Percentiles rank a stretch among this genome's conserved stretches.
Evolutionary conservation across 2,113 vertebrate species (phyloP).

Genomic region (Suncus etruscus): DNA sequence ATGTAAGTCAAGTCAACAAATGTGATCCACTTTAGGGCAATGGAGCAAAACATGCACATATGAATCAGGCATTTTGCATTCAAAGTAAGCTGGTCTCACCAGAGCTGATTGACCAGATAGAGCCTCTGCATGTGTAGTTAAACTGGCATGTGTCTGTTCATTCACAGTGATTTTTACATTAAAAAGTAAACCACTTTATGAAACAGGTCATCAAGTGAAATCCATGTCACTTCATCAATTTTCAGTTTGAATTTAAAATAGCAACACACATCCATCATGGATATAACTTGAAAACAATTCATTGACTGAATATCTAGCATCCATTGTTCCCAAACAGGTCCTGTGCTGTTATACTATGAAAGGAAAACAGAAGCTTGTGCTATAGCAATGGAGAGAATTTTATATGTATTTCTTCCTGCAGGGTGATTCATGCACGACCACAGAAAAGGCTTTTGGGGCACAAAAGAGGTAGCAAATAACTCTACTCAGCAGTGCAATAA

Average conservation of each 20-base stretch:
- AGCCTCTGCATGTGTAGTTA: not conserved
- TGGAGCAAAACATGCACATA: not conserved
- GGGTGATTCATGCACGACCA: not conserved
- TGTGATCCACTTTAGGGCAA: not conserved
- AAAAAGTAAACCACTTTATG: constrained; percentile 55
- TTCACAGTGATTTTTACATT: constrained; percentile 34
- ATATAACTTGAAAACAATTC: constrained; percentile 13
- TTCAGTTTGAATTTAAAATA: not conserved
- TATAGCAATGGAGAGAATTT: not conserved
- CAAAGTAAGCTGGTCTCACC: not conserved
- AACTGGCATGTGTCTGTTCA: not conserved
- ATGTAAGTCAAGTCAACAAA: constrained; percentile 59
- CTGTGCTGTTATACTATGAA: constrained; percentile 26
- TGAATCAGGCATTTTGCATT: not conserved
- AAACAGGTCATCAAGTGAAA: constrained; percentile 43
- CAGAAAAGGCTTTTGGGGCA: constrained; percentile 24
- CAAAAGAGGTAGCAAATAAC: constrained; percentile 9
- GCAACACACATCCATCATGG: not conserved
- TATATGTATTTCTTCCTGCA: not conserved
- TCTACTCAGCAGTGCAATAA: constrained; percentile 1
- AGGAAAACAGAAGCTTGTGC: constrained; percentile 29
- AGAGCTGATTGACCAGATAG: not conserved
- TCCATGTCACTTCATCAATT: constrained; percentile 31
- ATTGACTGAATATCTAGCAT: not conserved
- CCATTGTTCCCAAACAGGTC: not conserved